A percentile compares a stretch with the other conserved stretches of the same genome.
These are phyloP conservation scores for Anser cygnoides DNA, from an alignment of 2,113 vertebrate genomes.

Conservation along the genomic window DNA sequence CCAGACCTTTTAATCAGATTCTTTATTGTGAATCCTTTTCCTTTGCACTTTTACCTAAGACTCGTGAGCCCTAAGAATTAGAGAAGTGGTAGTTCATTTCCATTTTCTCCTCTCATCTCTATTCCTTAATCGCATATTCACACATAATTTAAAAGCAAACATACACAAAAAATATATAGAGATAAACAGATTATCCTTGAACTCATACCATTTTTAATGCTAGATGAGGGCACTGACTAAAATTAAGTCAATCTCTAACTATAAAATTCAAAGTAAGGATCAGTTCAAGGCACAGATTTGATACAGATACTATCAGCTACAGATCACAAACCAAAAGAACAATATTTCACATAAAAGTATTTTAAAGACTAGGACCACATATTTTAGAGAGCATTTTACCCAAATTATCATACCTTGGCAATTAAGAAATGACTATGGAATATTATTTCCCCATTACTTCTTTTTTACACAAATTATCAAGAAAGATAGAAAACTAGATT, in stretches of 20 bases:
- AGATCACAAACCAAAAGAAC: neutral
- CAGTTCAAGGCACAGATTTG: neutral
- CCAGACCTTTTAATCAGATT: conserved; percentile 58
- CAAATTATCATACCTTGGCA: neutral
- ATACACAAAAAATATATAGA: neutral
- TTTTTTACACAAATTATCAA: neutral
- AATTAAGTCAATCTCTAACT: neutral
- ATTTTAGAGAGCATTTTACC: neutral
- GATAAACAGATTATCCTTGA: neutral
- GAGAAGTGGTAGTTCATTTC: conserved; percentile 50
- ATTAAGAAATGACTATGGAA: neutral
- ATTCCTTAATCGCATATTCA: conserved; percentile 28
- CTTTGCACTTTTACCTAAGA: conserved; percentile 44
- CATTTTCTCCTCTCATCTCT: conserved; percentile 54
- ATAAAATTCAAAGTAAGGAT: neutral
- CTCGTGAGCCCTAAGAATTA: conserved; percentile 11
- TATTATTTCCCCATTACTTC: neutral
- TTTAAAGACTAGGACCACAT: neutral
- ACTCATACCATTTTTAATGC: neutral
- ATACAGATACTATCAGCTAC: neutral
- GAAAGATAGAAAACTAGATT: neutral
- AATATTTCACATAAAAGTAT: neutral
- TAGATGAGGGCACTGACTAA: neutral
- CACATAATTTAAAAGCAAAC: conserved; percentile 7
- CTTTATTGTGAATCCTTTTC: conserved; percentile 3